These are phyloP conservation scores for Synanthedon tipuliformis DNA, from an alignment of 2,888 invertebrate genomes.

Conservation along the genomic window DNA sequence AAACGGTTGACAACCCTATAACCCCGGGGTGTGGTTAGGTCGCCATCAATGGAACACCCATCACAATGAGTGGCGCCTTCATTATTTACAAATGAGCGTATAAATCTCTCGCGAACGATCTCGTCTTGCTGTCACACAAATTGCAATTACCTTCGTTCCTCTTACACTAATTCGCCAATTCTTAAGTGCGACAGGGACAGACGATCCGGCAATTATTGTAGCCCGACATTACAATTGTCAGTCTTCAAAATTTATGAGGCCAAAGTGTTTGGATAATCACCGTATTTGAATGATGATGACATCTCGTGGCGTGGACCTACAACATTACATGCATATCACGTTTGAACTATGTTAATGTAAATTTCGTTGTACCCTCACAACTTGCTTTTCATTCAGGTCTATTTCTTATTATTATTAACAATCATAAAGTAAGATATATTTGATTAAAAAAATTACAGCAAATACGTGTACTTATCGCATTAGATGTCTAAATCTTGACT, in stretches of 20 bases:
- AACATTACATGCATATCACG: too few relatives aligned
- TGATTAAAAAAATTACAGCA: too few relatives aligned
- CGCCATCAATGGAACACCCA: constrained; percentile 52
- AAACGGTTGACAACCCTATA: constrained; percentile 30
- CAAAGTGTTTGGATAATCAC: constrained; percentile 15
- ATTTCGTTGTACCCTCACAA: too few relatives aligned
- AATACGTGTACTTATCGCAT: too few relatives aligned
- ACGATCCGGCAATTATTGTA: constrained; percentile 11
- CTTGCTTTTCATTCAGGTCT: too few relatives aligned
- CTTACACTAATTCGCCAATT: constrained; percentile 7
- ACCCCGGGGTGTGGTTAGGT: constrained; percentile 37
- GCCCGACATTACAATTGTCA: constrained; percentile 20
- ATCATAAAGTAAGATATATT: too few relatives aligned
- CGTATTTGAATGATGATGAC: constrained; percentile 14
- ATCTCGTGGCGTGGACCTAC: neutral
- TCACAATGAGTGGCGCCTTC: constrained; percentile 66
- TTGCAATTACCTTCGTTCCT: constrained; percentile 18
- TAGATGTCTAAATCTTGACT: too few relatives aligned
- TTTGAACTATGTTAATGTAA: too few relatives aligned
- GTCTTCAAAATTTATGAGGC: constrained; percentile 35
- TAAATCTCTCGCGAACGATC: constrained; percentile 54
- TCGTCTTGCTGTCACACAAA: constrained; percentile 27
- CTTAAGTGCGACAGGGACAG: constrained; percentile 9
- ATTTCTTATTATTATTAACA: too few relatives aligned
- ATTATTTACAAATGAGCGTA: constrained; percentile 64